A percentile compares a stretch with the other conserved stretches of the same genome.
Evolutionary conservation across 2,113 vertebrate genomes (phyloP).

Genomic region (Microtus oregoni): DNA sequence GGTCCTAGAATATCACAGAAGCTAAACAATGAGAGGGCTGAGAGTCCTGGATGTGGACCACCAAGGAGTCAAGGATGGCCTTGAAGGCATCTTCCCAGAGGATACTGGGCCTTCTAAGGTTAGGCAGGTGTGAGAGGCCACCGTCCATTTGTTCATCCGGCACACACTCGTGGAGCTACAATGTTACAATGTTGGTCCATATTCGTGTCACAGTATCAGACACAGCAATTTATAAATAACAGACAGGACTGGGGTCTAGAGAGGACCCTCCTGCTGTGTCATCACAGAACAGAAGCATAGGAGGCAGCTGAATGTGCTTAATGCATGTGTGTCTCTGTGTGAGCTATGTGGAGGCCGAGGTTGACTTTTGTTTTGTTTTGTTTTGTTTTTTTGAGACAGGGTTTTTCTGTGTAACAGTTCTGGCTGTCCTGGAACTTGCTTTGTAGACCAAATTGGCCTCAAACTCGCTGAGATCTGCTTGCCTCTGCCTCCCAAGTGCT

Average conservation of each 20-base stretch:
- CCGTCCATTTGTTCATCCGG: not conserved
- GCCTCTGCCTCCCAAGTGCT: too few species aligned
- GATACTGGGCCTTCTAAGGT: not conserved
- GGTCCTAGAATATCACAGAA: conserved; percentile 3
- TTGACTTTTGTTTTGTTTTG: too few species aligned
- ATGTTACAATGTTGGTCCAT: not conserved
- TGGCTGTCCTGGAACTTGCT: too few species aligned
- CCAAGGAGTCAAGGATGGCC: not conserved
- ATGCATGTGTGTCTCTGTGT: not conserved
- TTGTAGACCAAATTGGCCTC: too few species aligned
- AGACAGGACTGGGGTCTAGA: not conserved
- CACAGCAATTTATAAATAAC: not conserved
- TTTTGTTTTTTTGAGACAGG: too few species aligned
- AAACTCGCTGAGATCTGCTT: too few species aligned
- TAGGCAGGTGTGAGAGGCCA: not conserved
- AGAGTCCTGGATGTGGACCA: not conserved
- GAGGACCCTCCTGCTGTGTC: too few species aligned
- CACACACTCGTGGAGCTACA: not conserved
- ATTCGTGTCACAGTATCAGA: not conserved
- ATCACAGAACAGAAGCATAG: not conserved
- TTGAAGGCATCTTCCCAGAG: not conserved
- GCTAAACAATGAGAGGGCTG: not conserved
- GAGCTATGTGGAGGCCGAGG: not conserved
- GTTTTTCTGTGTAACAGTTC: too few species aligned
- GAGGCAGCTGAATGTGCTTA: not conserved